These are phyloP conservation scores for Baccha elongata DNA, from an alignment of 2,888 invertebrate species.

Conservation along the genomic window DNA sequence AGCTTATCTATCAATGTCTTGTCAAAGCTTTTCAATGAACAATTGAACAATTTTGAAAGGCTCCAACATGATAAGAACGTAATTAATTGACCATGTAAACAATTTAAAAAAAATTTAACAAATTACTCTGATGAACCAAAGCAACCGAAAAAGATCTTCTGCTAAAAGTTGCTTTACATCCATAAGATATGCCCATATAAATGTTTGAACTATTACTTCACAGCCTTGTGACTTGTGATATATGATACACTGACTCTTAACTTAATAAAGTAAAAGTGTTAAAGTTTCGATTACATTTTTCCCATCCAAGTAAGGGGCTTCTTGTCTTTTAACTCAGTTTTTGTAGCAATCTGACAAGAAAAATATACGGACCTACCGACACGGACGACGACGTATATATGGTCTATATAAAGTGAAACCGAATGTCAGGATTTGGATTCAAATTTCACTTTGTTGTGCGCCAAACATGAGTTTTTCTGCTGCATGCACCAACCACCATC, in stretches of 20 bases:
- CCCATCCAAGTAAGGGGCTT: constrained; percentile 30
- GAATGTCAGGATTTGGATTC: constrained; percentile 63
- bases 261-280: constrained; percentile 60
- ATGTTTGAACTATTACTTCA: constrained; percentile 31
- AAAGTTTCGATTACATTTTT: constrained; percentile 41
- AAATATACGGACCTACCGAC: background rate
- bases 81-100: no score
- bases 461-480: constrained; percentile 21
- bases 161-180: no score
- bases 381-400: no score
- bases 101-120: no score
- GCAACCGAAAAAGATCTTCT: no score
- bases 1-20: no score
- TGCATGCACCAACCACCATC: background rate
- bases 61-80: no score
- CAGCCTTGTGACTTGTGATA: constrained; percentile 15
- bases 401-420: constrained; percentile 48
- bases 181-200: constrained; percentile 11
- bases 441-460: constrained; percentile 53
- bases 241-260: constrained; percentile 23
- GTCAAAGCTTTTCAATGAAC: no score
- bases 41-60: no score
- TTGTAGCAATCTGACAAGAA: background rate
- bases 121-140: no score
- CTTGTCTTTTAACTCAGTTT: constrained; percentile 20